Conservation (phyloP, 2,113 vertebrate genomes). For the Neoarius graeffei region DNA sequence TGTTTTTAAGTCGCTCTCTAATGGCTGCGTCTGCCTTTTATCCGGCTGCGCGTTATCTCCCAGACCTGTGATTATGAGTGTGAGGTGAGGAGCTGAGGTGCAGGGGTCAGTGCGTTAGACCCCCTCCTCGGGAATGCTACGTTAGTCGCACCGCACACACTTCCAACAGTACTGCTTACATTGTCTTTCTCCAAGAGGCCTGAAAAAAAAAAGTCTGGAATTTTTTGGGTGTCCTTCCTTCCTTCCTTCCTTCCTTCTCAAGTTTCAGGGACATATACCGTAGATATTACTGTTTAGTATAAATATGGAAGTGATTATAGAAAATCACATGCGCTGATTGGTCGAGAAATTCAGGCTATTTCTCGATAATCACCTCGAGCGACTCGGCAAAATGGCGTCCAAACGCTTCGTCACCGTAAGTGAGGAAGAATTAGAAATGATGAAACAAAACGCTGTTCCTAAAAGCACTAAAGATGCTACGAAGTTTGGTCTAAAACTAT, state of each 20-base stretch:
- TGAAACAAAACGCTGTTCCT: too few species aligned
- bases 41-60: slow-evolving; percentile 91
- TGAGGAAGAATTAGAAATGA: not conserved
- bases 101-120: slow-evolving; percentile 93
- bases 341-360: too few species aligned
- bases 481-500: too few species aligned
- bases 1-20: slow-evolving; percentile 99
- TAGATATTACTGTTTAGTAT: too few species aligned
- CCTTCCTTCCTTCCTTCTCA: not conserved
- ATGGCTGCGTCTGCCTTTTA: slow-evolving; percentile 98
- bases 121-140: slow-evolving; percentile 90
- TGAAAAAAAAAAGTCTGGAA: slow-evolving; percentile 70
- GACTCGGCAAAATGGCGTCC: too few species aligned
- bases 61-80: slow-evolving; percentile 99
- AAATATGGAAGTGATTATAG: too few species aligned
- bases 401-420: too few species aligned
- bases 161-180: slow-evolving; percentile 84
- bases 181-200: slow-evolving; percentile 90
- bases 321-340: too few species aligned
- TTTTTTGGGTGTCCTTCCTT: not conserved
- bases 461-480: too few species aligned
- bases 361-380: too few species aligned
- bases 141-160: slow-evolving; percentile 85
- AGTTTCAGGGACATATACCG: slow-evolving; percentile 8
- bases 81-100: slow-evolving; percentile 97